Conservation (phyloP, 2,113 vertebrate species). For the Cinclus mexicanus region DNA sequence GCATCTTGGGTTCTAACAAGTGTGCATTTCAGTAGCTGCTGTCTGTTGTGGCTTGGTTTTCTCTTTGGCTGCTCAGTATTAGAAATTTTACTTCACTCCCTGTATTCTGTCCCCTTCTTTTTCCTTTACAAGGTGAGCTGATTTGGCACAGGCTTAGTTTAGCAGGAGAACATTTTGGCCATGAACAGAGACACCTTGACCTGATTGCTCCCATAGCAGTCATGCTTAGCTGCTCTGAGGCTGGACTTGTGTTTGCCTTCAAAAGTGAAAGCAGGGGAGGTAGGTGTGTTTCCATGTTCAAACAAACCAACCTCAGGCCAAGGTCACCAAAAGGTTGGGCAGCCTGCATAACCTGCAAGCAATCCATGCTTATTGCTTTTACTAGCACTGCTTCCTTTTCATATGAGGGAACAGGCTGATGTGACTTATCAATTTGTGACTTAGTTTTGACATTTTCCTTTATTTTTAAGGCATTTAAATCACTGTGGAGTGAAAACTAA, state of each 20-base stretch:
- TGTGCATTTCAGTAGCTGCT: neutral
- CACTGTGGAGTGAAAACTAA: neutral
- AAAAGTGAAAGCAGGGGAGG: conserved; percentile 8
- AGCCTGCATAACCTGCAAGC: neutral
- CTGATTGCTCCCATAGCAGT: neutral
- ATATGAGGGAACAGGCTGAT: neutral
- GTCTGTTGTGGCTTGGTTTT: neutral
- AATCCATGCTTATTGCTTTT: neutral
- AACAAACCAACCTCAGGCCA: neutral
- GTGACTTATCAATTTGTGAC: neutral
- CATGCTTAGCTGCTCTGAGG: neutral
- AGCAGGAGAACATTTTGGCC: neutral
- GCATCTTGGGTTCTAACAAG: neutral
- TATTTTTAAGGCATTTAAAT: neutral
- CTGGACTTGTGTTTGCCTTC: neutral
- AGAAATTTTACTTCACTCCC: neutral
- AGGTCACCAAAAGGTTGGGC: neutral
- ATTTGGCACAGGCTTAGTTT: neutral
- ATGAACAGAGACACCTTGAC: neutral
- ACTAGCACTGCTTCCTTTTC: neutral
- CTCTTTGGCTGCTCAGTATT: neutral
- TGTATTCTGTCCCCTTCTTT: rapidly evolving
- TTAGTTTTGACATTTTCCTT: neutral
- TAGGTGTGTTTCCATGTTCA: neutral
- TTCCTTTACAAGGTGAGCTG: neutral